Evolutionary conservation across 2,888 invertebrate species (phyloP).

Genomic region (Cartodere bifasciata): DNA sequence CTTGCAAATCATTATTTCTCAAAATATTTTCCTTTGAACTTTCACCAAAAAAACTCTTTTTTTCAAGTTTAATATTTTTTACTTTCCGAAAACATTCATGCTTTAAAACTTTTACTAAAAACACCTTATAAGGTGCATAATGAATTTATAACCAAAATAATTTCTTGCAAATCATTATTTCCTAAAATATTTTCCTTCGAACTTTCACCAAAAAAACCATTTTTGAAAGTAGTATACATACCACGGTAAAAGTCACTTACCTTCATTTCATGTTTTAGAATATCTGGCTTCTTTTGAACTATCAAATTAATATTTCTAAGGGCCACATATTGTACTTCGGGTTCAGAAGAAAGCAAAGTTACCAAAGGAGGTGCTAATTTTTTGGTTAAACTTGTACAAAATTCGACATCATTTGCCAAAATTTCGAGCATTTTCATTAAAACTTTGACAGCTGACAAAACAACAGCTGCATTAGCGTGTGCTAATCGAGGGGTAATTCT

Average conservation of each 20-base stretch:
- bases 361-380: constrained; percentile 98
- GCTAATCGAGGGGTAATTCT: constrained; percentile 93
- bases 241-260: constrained; percentile 39
- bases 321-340: constrained; percentile 99
- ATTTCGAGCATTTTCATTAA: constrained; percentile 98
- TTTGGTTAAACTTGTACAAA: constrained; percentile 85
- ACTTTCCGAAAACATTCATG: no score
- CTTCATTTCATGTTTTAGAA: constrained; percentile 99
- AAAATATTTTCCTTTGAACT: no score
- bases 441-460: constrained; percentile 94
- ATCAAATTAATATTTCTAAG: constrained; percentile 96
- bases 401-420: constrained; percentile 85
- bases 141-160: no score
- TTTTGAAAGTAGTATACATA: background rate
- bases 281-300: constrained; percentile 97
- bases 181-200: no score
- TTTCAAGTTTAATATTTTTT: no score
- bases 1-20: no score
- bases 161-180: no score
- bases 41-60: no score
- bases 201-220: constrained; percentile 6
- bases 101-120: no score
- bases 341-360: constrained; percentile 92
- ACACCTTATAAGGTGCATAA: no score
- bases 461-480: constrained; percentile 98